These are phyloP conservation scores for Sinopyrophorus schimmeli DNA, from an alignment of 2,888 invertebrate genomes.

Conservation along the genomic window DNA sequence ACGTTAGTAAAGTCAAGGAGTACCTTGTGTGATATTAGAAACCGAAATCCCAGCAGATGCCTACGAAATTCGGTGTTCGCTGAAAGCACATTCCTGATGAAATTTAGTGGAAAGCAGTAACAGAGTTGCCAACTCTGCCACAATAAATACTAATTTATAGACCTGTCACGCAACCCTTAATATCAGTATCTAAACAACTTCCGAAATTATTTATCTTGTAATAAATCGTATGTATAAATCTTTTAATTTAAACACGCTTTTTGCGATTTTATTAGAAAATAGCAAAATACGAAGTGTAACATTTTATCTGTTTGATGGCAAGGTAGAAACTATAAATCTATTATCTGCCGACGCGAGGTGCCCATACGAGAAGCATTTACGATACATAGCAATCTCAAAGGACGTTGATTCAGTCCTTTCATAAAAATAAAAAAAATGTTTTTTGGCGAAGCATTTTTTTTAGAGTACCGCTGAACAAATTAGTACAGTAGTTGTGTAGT, in stretches of 20 bases:
- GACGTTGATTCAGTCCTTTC: conserved; percentile 23
- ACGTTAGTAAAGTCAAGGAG: conserved; percentile 24
- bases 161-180: conserved; percentile 22
- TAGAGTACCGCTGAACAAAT: too few species aligned
- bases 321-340: conserved; percentile 26
- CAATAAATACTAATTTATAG: conserved; percentile 25
- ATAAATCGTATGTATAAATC: conserved; percentile 3
- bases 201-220: conserved; percentile 9
- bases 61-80: conserved; percentile 21
- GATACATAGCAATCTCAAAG: conserved; percentile 27
- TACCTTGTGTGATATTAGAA: conserved; percentile 28
- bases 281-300: too few species aligned
- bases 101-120: conserved; percentile 20
- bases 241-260: not conserved
- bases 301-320: conserved; percentile 28
- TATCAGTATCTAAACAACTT: conserved; percentile 16
- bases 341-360: conserved; percentile 28
- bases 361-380: conserved; percentile 24
- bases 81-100: conserved; percentile 27
- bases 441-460: too few species aligned
- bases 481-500: too few species aligned
- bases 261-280: too few species aligned
- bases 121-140: conserved; percentile 20
- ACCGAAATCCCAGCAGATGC: conserved; percentile 28
- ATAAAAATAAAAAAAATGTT: conserved; percentile 28